phyloP scores from a whole-genome alignment of 2,113 vertebrate genomes.

The Antechinus stuartii region DNA sequence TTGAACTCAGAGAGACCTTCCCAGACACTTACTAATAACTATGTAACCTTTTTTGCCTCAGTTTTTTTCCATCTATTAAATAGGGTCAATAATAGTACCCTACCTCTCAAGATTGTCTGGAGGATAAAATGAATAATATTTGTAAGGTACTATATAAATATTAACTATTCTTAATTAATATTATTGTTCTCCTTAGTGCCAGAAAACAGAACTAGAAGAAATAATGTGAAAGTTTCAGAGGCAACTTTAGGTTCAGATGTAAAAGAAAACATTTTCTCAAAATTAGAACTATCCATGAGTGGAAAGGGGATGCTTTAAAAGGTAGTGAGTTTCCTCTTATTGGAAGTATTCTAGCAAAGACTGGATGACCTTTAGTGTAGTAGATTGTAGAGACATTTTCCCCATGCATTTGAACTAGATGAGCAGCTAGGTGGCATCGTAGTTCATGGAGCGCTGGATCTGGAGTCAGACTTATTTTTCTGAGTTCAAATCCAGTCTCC shows the following conservation, averaged over 20 bases:
- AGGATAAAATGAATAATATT: neutral
- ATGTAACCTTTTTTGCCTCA: neutral
- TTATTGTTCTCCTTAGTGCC: neutral
- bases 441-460: too few species aligned
- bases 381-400: neutral
- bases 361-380: neutral
- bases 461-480: neutral
- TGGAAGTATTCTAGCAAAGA: neutral
- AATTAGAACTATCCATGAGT: neutral
- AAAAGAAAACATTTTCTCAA: neutral
- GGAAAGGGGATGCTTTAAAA: neutral
- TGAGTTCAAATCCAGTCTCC: neutral
- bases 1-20: neutral
- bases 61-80: neutral
- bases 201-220: neutral
- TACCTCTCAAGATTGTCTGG: neutral
- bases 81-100: neutral
- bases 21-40: neutral
- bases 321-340: neutral
- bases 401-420: neutral
- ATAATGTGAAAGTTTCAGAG: neutral
- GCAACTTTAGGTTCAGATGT: neutral
- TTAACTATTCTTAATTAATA: neutral
- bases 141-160: neutral
- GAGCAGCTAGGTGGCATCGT: too few species aligned